Evolutionary conservation across 1,140 invertebrate genomes (phyloP), one percentile per base, ranked within the genome.

Genomic region (Neodiprion fabricii): DNA sequence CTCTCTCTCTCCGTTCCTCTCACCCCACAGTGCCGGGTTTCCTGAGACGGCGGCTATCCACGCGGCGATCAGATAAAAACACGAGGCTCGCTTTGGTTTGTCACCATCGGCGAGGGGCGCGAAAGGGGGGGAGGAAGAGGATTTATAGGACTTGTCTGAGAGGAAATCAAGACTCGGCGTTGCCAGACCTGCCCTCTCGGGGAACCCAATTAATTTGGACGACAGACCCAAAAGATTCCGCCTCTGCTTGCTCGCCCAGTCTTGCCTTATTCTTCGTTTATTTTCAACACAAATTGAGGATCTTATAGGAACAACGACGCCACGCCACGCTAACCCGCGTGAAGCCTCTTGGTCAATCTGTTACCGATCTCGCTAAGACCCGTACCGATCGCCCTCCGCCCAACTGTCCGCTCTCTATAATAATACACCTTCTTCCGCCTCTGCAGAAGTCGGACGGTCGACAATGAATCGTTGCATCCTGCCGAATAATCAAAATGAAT

Each of bases 201-300:
- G 53, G 53, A 61, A 61, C 53, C 53, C 53, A 61, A 61, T 61
- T 61, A 61, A 61, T 61, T 61, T 61, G 53, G 53, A 61, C 53
- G 53, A 61, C 53, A 61, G 53, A 61, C 53, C 53, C 53, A 9
- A 61, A 61, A 61, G 53, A 61, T 61, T 61, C 53, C 53, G 53
- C 53, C 53, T 61, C 53, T 61, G 53, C 53, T 17, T 61, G 53
- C 53, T 61, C 53, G 53, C n/a, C 4, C 53, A 61, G 53, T 61
- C 53, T 61, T 61, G 53, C 53, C 53, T 61, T 61, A 61, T 61
- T 61, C 53, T 61, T 61, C 53, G 53, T 61, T 61, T 61, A 61
- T 61, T 61, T 61, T 61, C 53, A 61, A 61, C 53, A 61, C 53
- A 61, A 61, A 61, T 61, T 61, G 53, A 61, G 53, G 53, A 61